Percentiles rank a stretch among this genome's conserved stretches.
phyloP scores from a whole-genome alignment of 1,140 invertebrate genomes.

The Bombus picipes region DNA sequence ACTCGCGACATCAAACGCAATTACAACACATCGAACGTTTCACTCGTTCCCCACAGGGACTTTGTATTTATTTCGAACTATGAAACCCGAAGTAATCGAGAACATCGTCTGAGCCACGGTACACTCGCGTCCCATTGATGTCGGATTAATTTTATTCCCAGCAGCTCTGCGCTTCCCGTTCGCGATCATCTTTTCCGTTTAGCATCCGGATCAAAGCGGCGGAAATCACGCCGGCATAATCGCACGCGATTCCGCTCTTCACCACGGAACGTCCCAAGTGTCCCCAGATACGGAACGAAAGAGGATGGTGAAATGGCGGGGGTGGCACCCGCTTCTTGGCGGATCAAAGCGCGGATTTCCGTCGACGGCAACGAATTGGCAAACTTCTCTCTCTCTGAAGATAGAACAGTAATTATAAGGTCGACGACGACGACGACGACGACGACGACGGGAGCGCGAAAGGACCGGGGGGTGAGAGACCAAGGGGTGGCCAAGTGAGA shows the following conservation, averaged over 20 bases:
- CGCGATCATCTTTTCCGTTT: slow-evolving; percentile 34
- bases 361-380: slow-evolving; percentile 63
- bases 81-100: slow-evolving; percentile 27
- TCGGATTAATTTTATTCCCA: slow-evolving; percentile 59
- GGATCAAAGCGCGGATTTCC: slow-evolving; percentile 67
- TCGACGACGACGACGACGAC: slow-evolving; percentile 15
- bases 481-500: background rate
- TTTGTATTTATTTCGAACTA: slow-evolving; percentile 33
- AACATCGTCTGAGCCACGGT: background rate
- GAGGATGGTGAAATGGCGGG: too few relatives aligned
- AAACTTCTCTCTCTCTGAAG: slow-evolving; percentile 65
- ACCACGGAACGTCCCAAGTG: slow-evolving; percentile 4
- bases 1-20: slow-evolving; percentile 15
- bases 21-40: background rate
- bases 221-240: slow-evolving; percentile 65
- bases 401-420: slow-evolving; percentile 73
- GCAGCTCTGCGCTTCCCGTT: slow-evolving; percentile 1
- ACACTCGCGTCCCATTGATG: slow-evolving; percentile 26
- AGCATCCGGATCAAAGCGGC: slow-evolving; percentile 59
- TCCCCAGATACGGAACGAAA: background rate
- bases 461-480: background rate
- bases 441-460: background rate
- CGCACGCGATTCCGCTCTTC: slow-evolving; percentile 44
- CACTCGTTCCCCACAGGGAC: background rate
- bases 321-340: slow-evolving; percentile 47